A percentile compares a stretch with the other conserved stretches of the same genome.
Conservation (phyloP, 1,140 invertebrate species). For the Aplysia californica region DNA sequence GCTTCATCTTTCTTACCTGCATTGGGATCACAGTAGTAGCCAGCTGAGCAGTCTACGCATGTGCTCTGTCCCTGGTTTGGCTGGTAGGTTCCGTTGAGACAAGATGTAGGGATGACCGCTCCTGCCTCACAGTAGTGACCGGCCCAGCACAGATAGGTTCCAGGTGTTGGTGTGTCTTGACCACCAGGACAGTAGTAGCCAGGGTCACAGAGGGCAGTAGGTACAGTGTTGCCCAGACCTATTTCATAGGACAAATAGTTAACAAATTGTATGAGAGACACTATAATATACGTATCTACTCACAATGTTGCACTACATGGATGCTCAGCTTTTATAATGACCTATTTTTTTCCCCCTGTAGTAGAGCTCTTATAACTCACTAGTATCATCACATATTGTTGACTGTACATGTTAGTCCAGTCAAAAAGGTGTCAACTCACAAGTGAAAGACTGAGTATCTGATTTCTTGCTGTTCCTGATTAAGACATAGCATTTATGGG, state of each 20-base stretch:
- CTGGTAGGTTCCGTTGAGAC: slow-evolving; percentile 63
- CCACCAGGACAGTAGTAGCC: slow-evolving; percentile 65
- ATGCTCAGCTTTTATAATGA: too few species aligned
- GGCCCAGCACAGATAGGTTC: slow-evolving; percentile 48
- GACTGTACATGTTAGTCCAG: too few species aligned
- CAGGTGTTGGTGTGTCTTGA: slow-evolving; percentile 53
- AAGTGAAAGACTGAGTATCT: too few species aligned
- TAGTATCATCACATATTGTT: too few species aligned
- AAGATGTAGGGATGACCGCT: slow-evolving; percentile 44
- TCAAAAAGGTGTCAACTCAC: too few species aligned
- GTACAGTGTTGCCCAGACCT: slow-evolving; percentile 51
- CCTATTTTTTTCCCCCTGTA: too few species aligned
- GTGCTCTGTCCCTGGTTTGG: slow-evolving; percentile 39
- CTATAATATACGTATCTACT: too few species aligned
- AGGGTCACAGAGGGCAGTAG: slow-evolving; percentile 47
- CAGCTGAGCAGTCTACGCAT: slow-evolving; percentile 55
- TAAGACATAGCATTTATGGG: too few species aligned
- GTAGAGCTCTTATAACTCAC: too few species aligned
- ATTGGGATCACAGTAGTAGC: slow-evolving; percentile 58
- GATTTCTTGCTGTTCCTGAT: too few species aligned
- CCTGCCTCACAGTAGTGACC: slow-evolving; percentile 57
- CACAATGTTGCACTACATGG: too few species aligned
- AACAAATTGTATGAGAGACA: neutral
- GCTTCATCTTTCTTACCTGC: slow-evolving; percentile 43
- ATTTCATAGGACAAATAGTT: too few species aligned